Base-by-base conservation (phyloP, 2,888 invertebrate species). In the Dryadula phaetusa region DNA sequence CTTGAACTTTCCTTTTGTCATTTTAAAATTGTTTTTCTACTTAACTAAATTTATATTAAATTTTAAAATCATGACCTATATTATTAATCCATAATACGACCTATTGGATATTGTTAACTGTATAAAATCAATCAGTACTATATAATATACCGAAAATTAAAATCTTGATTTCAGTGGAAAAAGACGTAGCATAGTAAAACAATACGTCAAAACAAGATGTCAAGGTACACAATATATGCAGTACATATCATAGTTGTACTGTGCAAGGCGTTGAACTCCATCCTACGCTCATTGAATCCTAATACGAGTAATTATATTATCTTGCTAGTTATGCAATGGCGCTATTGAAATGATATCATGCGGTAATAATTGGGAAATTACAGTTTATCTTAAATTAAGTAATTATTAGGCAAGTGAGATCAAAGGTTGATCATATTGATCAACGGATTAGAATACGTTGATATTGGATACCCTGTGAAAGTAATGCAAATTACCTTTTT, bases 261-360 rank as follows among this genome's bases (percentile, higher is more conserved):
- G 73, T 76, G 71, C 71, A 72, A 72, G 75, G 72, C 77, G 76
- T 78, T 79, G 78, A 80, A 80, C 79, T 75, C 75, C 66, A 69
- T 72, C 67, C 72, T 70, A 77, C 77, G 77, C 71, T 64, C 67
- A 72, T 70, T 75, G 80, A 77, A 80, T 80, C 75, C 72, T 76
- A 79, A 79, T 74, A 71, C 67, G 67, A 54, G 56, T 60, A 58
- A 62, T 64, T 64, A 67, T 54, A 53, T 61, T 67, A 66, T 18
- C 42, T 64, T 37, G 52, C 63, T 56, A 32, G 49, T 62, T 61
- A 42, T 53, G 44, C 47, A 58, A 62, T 18, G 12, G 20, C 20
- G 3, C 10, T 18, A 58, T 58, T 61, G 32, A 16, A 58, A 22
- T 66, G 32, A 61, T 64, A 40, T 32, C 56, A n/a, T 18, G 32